Percentiles rank a stretch among this genome's conserved stretches.
Evolutionary conservation across 2,113 vertebrate species (phyloP).

Genomic region (Columba janthina): DNA sequence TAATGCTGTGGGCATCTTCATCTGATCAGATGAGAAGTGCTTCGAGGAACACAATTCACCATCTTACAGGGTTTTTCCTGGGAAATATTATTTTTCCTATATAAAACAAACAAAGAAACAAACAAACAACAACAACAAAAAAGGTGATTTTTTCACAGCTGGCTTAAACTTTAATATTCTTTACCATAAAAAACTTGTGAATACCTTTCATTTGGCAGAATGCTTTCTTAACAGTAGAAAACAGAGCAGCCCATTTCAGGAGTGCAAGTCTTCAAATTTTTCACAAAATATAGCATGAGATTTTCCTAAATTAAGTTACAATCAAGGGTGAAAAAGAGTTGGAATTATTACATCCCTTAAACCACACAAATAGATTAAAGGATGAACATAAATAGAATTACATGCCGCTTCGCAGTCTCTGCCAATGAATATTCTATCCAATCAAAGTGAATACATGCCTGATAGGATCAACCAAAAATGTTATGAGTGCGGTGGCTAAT

Average conservation of each 20-base stretch:
- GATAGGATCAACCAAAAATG: conserved; percentile 2
- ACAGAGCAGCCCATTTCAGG: not conserved
- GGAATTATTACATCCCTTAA: conserved; percentile 20
- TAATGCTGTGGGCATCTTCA: not conserved
- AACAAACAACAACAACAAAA: not conserved
- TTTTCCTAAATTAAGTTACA: conserved; percentile 25
- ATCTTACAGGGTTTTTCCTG: not conserved
- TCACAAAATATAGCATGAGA: not conserved
- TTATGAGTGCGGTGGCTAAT: not conserved
- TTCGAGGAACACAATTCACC: not conserved
- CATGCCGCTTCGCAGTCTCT: not conserved
- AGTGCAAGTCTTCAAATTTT: not conserved
- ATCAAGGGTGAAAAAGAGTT: not conserved
- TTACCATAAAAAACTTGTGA: not conserved
- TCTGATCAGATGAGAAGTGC: not conserved
- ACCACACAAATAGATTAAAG: not conserved
- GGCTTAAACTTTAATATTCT: not conserved
- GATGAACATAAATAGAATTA: conserved; percentile 35
- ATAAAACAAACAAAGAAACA: not conserved
- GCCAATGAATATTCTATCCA: conserved; percentile 22
- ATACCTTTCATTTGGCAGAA: not conserved
- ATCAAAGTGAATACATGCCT: conserved; percentile 16
- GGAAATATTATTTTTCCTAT: not conserved
- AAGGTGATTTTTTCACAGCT: not conserved
- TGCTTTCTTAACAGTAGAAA: not conserved